A percentile compares a stretch with the other conserved stretches of the same genome.
Evolutionary conservation across 2,888 invertebrate genomes (phyloP).

Genomic region (Polietes domitor): DNA sequence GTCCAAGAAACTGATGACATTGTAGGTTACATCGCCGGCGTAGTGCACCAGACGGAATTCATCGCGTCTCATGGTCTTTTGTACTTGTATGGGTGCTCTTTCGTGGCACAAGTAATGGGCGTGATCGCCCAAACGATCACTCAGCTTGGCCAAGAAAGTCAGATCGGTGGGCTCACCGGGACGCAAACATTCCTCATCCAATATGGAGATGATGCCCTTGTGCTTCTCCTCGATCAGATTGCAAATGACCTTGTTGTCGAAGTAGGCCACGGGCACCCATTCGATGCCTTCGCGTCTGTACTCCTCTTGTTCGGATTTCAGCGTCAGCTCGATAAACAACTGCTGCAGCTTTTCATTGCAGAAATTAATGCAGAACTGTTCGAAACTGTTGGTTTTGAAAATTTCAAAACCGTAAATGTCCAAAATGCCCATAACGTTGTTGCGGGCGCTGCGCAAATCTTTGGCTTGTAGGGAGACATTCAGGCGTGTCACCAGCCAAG

Average conservation of each 20-base stretch:
- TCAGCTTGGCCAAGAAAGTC: constrained; percentile 91
- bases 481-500: constrained; percentile 92
- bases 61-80: constrained; percentile 92
- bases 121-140: constrained; percentile 87
- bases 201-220: constrained; percentile 90
- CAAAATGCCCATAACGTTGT: constrained; percentile 92
- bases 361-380: constrained; percentile 96
- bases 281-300: constrained; percentile 94
- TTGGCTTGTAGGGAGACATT: constrained; percentile 88
- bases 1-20: constrained; percentile 92
- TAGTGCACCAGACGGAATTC: constrained; percentile 95
- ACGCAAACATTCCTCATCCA: constrained; percentile 95
- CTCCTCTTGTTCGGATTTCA: constrained; percentile 96
- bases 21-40: constrained; percentile 96
- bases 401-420: constrained; percentile 98
- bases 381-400: constrained; percentile 91
- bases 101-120: constrained; percentile 92
- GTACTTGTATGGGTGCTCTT: constrained; percentile 88
- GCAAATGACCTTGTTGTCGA: constrained; percentile 96
- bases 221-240: constrained; percentile 95
- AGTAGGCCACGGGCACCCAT: constrained; percentile 94
- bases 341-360: constrained; percentile 98
- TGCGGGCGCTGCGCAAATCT: constrained; percentile 81
- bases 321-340: constrained; percentile 93
- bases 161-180: constrained; percentile 93